phyloP scores from a whole-genome alignment of 2,113 vertebrate genomes.

The Macroglossus sobrinus region DNA sequence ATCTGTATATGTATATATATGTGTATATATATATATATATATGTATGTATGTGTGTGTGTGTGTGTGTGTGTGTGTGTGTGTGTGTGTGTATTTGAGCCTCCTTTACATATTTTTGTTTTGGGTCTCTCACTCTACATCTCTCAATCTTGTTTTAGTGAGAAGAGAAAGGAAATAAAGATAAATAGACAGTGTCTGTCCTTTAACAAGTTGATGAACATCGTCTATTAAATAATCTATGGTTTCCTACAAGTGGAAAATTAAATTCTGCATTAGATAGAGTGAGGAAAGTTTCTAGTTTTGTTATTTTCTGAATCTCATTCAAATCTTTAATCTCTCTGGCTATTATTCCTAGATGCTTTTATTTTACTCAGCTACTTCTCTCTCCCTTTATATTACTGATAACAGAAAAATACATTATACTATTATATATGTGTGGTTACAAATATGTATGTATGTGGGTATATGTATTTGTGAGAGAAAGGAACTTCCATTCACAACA shows the following conservation, averaged over 20 bases:
- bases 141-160: neutral
- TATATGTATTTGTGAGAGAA: neutral
- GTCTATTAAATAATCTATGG: neutral
- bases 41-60: neutral
- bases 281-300: neutral
- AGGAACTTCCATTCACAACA: constrained; percentile 47
- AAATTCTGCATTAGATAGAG: neutral
- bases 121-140: neutral
- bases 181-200: neutral
- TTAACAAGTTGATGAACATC: neutral
- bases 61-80: too few relatives aligned
- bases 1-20: too few relatives aligned
- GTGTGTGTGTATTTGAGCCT: too few relatives aligned
- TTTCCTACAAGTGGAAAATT: neutral
- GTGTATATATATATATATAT: too few relatives aligned
- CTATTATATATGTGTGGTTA: neutral
- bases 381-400: neutral
- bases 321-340: neutral
- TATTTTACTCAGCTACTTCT: neutral
- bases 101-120: neutral
- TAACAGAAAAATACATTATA: neutral
- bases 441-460: neutral
- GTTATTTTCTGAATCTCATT: neutral
- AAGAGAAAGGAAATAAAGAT: neutral
- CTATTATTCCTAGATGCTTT: neutral